Conservation (phyloP, 2,797 vertebrate species). For the Scolopax rusticola region DNA sequence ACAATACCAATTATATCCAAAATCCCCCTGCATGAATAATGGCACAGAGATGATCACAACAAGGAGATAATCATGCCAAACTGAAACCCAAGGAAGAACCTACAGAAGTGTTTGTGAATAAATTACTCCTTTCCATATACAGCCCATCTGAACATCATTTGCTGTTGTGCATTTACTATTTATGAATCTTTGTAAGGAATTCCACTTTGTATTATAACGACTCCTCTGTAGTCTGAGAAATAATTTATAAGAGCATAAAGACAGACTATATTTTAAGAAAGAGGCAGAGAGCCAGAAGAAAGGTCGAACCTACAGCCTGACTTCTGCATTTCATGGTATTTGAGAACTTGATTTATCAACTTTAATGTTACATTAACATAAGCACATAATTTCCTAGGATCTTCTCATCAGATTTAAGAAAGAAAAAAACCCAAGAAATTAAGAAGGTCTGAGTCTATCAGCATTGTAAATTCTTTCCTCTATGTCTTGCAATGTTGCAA, state of each 20-base stretch:
- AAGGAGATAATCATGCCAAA: not conserved
- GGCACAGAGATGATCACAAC: not conserved
- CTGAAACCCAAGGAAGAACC: not conserved
- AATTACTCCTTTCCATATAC: not conserved
- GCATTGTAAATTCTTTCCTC: not conserved
- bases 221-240: not conserved
- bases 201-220: not conserved
- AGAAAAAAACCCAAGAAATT: not conserved
- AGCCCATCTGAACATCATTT: not conserved
- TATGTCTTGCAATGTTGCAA: not conserved
- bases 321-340: not conserved
- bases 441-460: not conserved
- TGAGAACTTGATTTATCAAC: slow-evolving; percentile 34
- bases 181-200: slow-evolving; percentile 13
- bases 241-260: not conserved
- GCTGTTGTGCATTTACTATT: not conserved
- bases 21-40: not conserved
- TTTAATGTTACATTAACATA: slow-evolving; percentile 40
- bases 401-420: not conserved
- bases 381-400: not conserved
- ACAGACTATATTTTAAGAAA: not conserved
- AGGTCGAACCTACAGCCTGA: not conserved
- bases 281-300: not conserved
- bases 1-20: not conserved
- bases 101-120: not conserved